Percentiles rank a stretch among this genome's conserved stretches.
Conservation (phyloP, 2,113 vertebrate genomes). For the Dromiciops gliroides region DNA sequence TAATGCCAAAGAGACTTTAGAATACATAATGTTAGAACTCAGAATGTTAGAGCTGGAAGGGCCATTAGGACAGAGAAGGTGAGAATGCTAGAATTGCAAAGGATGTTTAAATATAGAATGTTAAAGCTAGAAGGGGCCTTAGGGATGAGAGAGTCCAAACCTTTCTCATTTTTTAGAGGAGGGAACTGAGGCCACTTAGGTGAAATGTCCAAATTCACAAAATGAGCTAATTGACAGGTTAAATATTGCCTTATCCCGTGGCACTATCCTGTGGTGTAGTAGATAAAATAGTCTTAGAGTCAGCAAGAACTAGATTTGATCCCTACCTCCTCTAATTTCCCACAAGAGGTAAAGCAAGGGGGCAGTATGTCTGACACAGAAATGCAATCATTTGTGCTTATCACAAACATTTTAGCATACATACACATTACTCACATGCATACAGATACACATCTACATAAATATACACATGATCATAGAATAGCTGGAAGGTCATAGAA, state of each 20-base stretch:
- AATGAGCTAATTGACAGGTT: not conserved
- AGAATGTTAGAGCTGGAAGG: not conserved
- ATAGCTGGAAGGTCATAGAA: too few relatives aligned
- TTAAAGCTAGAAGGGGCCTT: not conserved
- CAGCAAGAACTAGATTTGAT: not conserved
- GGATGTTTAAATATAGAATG: not conserved
- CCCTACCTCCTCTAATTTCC: not conserved
- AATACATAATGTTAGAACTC: not conserved
- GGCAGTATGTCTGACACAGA: not conserved
- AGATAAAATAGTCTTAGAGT: not conserved
- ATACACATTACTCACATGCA: too few relatives aligned
- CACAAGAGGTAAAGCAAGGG: not conserved
- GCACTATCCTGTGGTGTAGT: not conserved
- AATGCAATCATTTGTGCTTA: not conserved
- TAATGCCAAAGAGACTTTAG: not conserved
- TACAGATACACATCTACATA: not conserved
- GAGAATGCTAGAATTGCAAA: not conserved
- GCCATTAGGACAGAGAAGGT: not conserved
- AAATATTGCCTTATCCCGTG: not conserved
- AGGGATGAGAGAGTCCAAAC: not conserved
- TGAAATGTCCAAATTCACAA: not conserved
- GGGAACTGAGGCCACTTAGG: not conserved
- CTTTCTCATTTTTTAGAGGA: not conserved
- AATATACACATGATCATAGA: not conserved
- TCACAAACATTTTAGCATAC: not conserved